Percentiles rank a stretch among this genome's conserved stretches.
Conservation (phyloP, 1,140 invertebrate genomes). For the Sycophila sp. region DNA sequence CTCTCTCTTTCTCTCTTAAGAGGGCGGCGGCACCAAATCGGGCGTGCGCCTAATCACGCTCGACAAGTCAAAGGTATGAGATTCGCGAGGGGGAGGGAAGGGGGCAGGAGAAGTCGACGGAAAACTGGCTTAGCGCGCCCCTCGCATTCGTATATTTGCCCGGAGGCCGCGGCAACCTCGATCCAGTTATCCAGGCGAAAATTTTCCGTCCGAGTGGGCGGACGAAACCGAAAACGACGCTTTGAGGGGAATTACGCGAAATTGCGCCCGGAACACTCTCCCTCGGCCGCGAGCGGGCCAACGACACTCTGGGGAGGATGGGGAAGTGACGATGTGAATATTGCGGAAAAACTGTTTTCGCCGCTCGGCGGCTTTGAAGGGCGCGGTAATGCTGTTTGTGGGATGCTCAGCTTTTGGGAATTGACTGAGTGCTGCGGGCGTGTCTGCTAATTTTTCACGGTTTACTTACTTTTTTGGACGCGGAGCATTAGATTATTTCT, state of each 20-base stretch:
- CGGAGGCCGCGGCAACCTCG: not conserved
- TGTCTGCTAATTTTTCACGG: no score
- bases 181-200: constrained; percentile 26
- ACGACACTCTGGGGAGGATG: no score
- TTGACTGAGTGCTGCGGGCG: not conserved
- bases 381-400: no score
- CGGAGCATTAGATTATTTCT: no score
- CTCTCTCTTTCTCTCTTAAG: not conserved
- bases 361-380: not conserved
- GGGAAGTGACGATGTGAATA: no score
- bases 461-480: no score
- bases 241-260: not conserved
- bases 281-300: no score
- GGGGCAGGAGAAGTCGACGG: not conserved
- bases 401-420: not conserved
- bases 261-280: not conserved
- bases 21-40: constrained; percentile 4
- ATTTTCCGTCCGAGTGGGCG: constrained; percentile 8
- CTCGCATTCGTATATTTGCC: constrained; percentile 2
- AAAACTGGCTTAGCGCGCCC: not conserved
- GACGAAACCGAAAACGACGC: constrained; percentile 5
- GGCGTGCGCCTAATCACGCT: constrained; percentile 31
- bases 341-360: not conserved
- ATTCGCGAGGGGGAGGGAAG: not conserved
- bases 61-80: constrained; percentile 35